Conservation (phyloP, 2,888 invertebrate species). For the Byasa hedistus region DNA sequence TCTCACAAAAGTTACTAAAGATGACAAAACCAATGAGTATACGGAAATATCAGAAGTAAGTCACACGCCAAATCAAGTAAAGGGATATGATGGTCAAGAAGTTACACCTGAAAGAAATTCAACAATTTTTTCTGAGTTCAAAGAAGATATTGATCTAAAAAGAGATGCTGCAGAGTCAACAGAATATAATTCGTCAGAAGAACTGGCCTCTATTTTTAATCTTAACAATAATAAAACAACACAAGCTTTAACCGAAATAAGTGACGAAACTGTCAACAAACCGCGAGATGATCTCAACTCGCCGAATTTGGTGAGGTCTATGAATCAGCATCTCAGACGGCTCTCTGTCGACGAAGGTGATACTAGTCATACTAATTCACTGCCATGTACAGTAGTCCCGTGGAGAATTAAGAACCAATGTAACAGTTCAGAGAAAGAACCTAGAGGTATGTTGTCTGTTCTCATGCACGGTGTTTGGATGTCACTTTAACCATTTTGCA, state of each 20-base stretch:
- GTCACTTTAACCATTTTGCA: constrained; percentile 72
- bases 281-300: constrained; percentile 67
- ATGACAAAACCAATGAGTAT: constrained; percentile 41
- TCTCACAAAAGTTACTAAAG: constrained; percentile 50
- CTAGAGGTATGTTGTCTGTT: constrained; percentile 73
- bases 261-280: constrained; percentile 41
- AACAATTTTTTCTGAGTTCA: constrained; percentile 68
- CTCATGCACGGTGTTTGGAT: constrained; percentile 73
- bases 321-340: constrained; percentile 71
- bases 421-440: constrained; percentile 71
- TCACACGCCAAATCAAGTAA: constrained; percentile 58
- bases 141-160: constrained; percentile 66
- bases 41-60: constrained; percentile 57
- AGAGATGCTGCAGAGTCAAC: constrained; percentile 71
- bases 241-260: constrained; percentile 26
- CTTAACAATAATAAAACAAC: constrained; percentile 47
- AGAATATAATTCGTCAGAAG: constrained; percentile 83
- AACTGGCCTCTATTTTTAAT: constrained; percentile 82
- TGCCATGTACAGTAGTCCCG: constrained; percentile 70
- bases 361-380: constrained; percentile 73
- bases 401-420: constrained; percentile 74
- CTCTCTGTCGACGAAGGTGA: constrained; percentile 63
- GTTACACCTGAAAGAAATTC: constrained; percentile 58
- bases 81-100: constrained; percentile 46
- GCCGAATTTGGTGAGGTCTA: constrained; percentile 69